Evolutionary conservation across 2,888 invertebrate species (phyloP).

Genomic region (Eristalis intricaria): DNA sequence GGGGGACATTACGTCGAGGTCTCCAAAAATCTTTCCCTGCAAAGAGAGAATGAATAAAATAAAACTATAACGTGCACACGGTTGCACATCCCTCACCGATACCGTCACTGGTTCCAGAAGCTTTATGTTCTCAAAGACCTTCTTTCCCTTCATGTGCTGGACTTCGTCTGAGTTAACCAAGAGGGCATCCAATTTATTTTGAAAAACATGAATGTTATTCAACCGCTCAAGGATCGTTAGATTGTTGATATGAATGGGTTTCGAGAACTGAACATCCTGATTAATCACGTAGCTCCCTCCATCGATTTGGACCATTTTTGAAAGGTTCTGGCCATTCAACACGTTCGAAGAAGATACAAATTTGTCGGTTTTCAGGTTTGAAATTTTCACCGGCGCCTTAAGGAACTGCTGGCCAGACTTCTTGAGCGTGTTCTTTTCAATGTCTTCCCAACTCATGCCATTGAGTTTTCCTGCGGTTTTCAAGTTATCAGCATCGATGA

Average conservation of each 20-base stretch:
- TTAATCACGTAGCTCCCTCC: conserved; percentile 80
- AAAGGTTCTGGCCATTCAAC: conserved; percentile 75
- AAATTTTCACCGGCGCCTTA: conserved; percentile 74
- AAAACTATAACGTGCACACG: too few species aligned
- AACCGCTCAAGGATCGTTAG: conserved; percentile 80
- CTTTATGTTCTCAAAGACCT: conserved; percentile 81
- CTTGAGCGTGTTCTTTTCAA: conserved; percentile 82
- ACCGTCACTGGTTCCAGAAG: conserved; percentile 81
- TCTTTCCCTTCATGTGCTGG: conserved; percentile 81
- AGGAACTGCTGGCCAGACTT: conserved; percentile 82
- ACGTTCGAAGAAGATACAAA: conserved; percentile 75
- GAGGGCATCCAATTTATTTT: conserved; percentile 81
- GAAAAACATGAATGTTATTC: conserved; percentile 81
- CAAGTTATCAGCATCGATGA: conserved; percentile 80
- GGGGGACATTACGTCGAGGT: conserved; percentile 81
- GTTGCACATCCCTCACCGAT: conserved; percentile 74
- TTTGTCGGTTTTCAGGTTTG: conserved; percentile 76
- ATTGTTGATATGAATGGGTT: conserved; percentile 79
- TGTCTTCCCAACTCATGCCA: conserved; percentile 80
- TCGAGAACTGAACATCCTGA: conserved; percentile 81
- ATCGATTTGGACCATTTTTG: conserved; percentile 79
- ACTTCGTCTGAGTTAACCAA: conserved; percentile 78
- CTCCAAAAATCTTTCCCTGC: conserved; percentile 81
- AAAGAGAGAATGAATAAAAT: not conserved
- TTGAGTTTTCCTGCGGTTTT: conserved; percentile 82